Base-by-base conservation (phyloP, 2,888 invertebrate species). In the Dryomyza anilis region DNA sequence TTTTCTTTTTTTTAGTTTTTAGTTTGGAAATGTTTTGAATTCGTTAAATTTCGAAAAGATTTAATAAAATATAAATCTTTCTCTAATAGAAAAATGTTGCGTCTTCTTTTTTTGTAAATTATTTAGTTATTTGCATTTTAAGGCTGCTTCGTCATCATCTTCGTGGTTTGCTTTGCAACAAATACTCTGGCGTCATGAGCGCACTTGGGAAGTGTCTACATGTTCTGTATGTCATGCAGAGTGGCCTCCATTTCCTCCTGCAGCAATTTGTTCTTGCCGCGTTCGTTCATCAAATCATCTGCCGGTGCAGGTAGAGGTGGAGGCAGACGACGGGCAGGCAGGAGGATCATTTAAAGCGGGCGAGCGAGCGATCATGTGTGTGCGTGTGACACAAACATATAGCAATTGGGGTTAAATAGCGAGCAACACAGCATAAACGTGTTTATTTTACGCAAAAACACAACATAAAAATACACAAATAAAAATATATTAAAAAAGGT, bases 211-310 rank as follows among this genome's bases (percentile, higher is more conserved):
- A 63, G 21, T 73, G 72, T 87, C 91, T 94, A 97, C 95, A 97
- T 96, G 87, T 96, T 95, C 89, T 97, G 96, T 87, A 98, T 95
- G 88, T 98, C 98, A 89, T 95, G 95, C 88, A 98, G 91, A 83
- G 97, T 96, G 84, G 95, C 92, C 87, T 98, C 98, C 94, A 98
- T 96, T 86, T 98, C 98, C 86, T 95, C 95, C 86, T 95, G 93
- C 85, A 98, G 91, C 85, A 93, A 87, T 89, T 94, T 95, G 89
- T 94, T 95, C 89, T 95, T 95, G 88, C 93, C 93, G 87, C 93
- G 94, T 87, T 95, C 95, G 84, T 90, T 88, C 85, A 95, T 89
- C 86, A 97, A 91, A 86, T 96, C 96, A 89, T 97, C 98, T 98
- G 53, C 8, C 64, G 66, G 59, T 66, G 63, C 65, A 71, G 67